Conservation (phyloP, 1,140 invertebrate genomes). For the Zaprionus africanus region DNA sequence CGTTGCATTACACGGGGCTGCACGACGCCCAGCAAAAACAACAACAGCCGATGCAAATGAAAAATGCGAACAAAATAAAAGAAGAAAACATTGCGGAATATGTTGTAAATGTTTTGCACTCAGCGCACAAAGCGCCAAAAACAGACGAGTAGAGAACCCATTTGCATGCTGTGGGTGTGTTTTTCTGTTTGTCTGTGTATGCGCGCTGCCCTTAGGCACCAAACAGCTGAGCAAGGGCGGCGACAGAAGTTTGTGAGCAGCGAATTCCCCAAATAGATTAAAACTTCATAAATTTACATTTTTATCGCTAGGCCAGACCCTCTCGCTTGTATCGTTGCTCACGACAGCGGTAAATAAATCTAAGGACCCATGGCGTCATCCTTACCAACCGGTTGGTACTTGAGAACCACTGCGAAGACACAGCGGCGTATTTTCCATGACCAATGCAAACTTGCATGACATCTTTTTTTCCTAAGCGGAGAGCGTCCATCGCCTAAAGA, state of each 20-base stretch:
- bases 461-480: too few species aligned
- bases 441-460: too few species aligned
- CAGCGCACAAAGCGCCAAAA: constrained; percentile 18
- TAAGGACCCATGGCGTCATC: too few species aligned
- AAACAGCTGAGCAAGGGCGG: neutral
- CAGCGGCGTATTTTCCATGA: too few species aligned
- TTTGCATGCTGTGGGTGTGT: constrained; percentile 48
- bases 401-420: too few species aligned
- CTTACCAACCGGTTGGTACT: too few species aligned
- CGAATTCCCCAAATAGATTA: constrained; percentile 82
- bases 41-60: constrained; percentile 37
- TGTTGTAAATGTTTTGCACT: constrained; percentile 74
- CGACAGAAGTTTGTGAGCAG: constrained; percentile 44
- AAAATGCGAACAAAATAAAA: constrained; percentile 35
- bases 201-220: neutral
- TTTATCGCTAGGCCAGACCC: constrained; percentile 75
- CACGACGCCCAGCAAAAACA: neutral
- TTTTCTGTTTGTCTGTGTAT: constrained; percentile 57
- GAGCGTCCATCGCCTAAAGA: too few species aligned
- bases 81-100: constrained; percentile 56
- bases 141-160: constrained; percentile 28
- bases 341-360: too few species aligned
- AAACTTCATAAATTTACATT: constrained; percentile 83
- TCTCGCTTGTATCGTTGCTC: too few species aligned
- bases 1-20: constrained; percentile 60